These are phyloP conservation scores for Ricordea florida DNA, from an alignment of 92 coral and sea anemone genomes.

Conservation along the genomic window DNA sequence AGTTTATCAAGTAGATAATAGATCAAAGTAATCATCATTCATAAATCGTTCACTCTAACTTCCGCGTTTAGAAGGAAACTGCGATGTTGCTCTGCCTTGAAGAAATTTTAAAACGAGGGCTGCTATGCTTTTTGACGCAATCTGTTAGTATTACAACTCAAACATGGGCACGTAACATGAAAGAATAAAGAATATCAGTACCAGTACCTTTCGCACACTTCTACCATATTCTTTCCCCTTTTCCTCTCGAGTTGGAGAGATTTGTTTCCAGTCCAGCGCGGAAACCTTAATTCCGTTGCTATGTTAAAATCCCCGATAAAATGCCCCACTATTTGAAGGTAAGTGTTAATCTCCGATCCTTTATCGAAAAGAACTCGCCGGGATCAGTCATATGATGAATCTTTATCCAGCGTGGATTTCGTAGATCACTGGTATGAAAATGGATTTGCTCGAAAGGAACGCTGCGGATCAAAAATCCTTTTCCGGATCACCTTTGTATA, in stretches of 20 bases:
- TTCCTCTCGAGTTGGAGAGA: no score
- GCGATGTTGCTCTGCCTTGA: background rate
- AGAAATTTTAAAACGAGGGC: background rate
- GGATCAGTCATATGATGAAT: constrained; percentile 24
- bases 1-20: background rate
- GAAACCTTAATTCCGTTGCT: no score
- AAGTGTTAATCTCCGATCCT: background rate
- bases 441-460: constrained; percentile 13
- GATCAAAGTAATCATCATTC: background rate
- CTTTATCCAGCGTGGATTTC: constrained; percentile 15
- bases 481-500: no score
- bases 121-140: background rate
- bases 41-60: background rate
- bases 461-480: constrained; percentile 36
- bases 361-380: constrained; percentile 2
- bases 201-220: no score
- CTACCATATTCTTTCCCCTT: no score
- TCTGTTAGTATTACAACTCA: background rate
- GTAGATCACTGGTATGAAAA: constrained; percentile 19
- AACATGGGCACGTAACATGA: no score
- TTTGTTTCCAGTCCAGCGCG: no score
- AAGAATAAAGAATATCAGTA: no score
- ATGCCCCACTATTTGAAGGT: no score
- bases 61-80: background rate
- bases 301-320: no score